phyloP scores from a whole-genome alignment of 2,888 invertebrate genomes.

The Biston betularia region DNA sequence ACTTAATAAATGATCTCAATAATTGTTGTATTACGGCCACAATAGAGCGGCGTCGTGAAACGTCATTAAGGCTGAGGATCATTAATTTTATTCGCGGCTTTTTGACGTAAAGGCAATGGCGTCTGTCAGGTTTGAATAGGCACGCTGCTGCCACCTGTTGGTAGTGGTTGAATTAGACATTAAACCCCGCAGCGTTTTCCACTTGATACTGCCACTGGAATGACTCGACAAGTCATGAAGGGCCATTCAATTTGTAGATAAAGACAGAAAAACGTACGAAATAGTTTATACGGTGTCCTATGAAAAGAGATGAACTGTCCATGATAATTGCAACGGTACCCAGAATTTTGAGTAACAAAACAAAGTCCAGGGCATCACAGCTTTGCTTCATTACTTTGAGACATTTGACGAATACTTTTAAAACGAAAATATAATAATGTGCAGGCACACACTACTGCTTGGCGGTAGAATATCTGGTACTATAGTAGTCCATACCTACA shows the following conservation, averaged over 20 bases:
- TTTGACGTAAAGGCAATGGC: slow-evolving; percentile 84
- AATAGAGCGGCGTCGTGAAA: slow-evolving; percentile 85
- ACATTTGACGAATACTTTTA: no score
- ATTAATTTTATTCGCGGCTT: slow-evolving; percentile 86
- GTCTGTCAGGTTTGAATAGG: slow-evolving; percentile 85
- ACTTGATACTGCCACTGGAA: slow-evolving; percentile 83
- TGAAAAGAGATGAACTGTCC: not conserved
- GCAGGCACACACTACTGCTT: no score
- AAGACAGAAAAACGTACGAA: slow-evolving; percentile 1
- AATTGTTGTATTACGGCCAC: slow-evolving; percentile 86
- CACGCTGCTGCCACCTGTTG: slow-evolving; percentile 84
- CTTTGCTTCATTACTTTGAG: no score
- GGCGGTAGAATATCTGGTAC: no score
- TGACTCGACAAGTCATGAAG: slow-evolving; percentile 69
- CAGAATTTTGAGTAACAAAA: no score
- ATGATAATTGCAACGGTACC: no score
- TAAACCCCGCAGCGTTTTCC: slow-evolving; percentile 78
- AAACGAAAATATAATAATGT: no score
- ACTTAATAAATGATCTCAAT: slow-evolving; percentile 87
- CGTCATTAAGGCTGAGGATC: slow-evolving; percentile 86
- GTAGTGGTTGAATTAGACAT: slow-evolving; percentile 84
- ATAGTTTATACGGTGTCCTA: no score
- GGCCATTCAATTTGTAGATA: slow-evolving; percentile 55
- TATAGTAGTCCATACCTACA: no score
- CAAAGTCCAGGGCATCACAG: no score